Conservation (phyloP, 2,888 invertebrate genomes). For the Allophyes oxyacanthae region DNA sequence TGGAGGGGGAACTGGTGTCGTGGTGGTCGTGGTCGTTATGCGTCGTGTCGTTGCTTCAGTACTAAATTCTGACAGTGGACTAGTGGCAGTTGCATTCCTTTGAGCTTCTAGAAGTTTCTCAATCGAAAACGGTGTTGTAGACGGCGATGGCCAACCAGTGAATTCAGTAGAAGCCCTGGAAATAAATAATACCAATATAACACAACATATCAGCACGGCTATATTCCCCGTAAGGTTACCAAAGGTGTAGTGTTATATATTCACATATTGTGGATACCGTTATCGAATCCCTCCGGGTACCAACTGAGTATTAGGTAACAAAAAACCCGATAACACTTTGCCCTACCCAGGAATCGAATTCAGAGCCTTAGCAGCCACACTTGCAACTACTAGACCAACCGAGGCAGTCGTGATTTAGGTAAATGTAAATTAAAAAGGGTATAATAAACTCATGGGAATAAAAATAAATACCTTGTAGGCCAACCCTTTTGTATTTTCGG, state of each 20-base stretch:
- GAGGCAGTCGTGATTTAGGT: too few relatives aligned
- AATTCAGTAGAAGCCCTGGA: constrained; percentile 95
- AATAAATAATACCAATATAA: constrained; percentile 21
- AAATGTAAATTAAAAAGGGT: not conserved
- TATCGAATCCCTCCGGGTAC: too few relatives aligned
- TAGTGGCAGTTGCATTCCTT: constrained; percentile 90
- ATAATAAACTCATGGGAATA: not conserved
- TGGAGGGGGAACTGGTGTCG: constrained; percentile 92
- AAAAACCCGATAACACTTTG: too few relatives aligned
- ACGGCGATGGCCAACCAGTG: constrained; percentile 97
- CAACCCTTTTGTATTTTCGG: constrained; percentile 95
- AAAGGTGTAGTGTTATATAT: too few relatives aligned
- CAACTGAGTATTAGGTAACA: too few relatives aligned
- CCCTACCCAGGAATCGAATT: too few relatives aligned
- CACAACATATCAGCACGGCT: not conserved
- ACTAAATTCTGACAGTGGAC: constrained; percentile 80
- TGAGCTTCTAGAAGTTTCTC: constrained; percentile 93
- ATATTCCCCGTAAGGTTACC: too few relatives aligned
- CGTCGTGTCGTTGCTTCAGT: constrained; percentile 86
- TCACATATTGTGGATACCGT: too few relatives aligned
- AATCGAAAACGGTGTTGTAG: constrained; percentile 95
- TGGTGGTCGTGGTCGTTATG: constrained; percentile 90
- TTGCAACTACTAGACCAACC: too few relatives aligned
- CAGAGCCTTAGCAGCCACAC: too few relatives aligned
- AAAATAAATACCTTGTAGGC: constrained; percentile 91